These are phyloP conservation scores for Cyclina sinensis DNA, from an alignment of 1,140 invertebrate genomes.

Conservation along the genomic window DNA sequence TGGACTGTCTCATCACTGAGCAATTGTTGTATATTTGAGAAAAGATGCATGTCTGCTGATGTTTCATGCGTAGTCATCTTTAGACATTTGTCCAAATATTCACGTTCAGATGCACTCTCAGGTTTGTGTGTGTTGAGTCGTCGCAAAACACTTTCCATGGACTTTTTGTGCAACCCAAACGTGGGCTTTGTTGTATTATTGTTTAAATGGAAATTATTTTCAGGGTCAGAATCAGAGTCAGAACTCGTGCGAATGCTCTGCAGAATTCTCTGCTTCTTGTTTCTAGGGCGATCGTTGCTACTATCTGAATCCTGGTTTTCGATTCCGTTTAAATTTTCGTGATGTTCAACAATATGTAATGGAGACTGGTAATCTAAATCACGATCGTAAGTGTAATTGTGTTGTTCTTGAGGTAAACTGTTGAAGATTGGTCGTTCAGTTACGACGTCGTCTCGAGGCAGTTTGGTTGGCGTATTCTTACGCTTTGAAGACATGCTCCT, in stretches of 20 bases:
- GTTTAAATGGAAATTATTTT: constrained; percentile 77
- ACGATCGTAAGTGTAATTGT: constrained; percentile 54
- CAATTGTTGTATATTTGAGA: constrained; percentile 77
- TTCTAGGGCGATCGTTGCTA: constrained; percentile 77
- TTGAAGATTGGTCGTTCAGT: constrained; percentile 67
- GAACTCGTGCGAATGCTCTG: constrained; percentile 77
- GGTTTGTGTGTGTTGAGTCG: constrained; percentile 74
- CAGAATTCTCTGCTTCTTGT: constrained; percentile 80
- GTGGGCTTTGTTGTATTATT: constrained; percentile 73
- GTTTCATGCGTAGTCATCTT: constrained; percentile 46
- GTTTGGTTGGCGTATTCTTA: constrained; percentile 96
- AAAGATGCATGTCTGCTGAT: constrained; percentile 49
- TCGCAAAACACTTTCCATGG: constrained; percentile 87
- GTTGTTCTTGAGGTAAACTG: constrained; percentile 52
- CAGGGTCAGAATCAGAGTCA: constrained; percentile 90
- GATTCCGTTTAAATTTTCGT: constrained; percentile 71
- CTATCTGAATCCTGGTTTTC: constrained; percentile 72
- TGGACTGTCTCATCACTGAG: constrained; percentile 77
- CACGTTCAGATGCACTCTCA: constrained; percentile 48
- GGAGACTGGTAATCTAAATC: constrained; percentile 67
- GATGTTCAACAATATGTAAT: constrained; percentile 72
- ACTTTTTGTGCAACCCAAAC: constrained; percentile 89
- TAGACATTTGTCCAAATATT: constrained; percentile 66
- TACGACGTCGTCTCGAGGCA: constrained; percentile 92
- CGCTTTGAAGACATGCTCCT: constrained; percentile 98